A percentile compares a stretch with the other conserved stretches of the same genome.
Conservation (phyloP, 2,888 invertebrate species). For the Tenthredo scrophulariae region DNA sequence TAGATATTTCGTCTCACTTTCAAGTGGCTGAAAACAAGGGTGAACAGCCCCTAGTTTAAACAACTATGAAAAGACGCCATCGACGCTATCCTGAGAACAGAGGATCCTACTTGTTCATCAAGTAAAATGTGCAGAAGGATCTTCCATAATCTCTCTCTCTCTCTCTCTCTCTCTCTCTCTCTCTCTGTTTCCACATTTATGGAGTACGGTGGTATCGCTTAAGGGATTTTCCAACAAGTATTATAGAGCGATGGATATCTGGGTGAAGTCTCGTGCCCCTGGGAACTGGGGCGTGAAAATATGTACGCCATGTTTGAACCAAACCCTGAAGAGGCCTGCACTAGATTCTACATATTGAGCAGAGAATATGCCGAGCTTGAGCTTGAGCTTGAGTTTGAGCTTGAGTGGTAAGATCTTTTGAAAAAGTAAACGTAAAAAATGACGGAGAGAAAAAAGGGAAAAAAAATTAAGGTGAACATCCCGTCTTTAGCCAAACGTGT, state of each 20-base stretch:
- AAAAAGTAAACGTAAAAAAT: not conserved
- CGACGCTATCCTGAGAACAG: not conserved
- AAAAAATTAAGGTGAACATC: constrained; percentile 26
- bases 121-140: not conserved
- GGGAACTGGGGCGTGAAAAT: constrained; percentile 70
- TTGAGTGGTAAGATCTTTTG: not conserved
- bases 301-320: constrained; percentile 59
- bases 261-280: constrained; percentile 10
- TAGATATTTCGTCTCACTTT: not conserved
- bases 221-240: constrained; percentile 13
- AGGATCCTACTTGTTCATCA: not conserved
- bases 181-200: not conserved
- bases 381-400: not conserved
- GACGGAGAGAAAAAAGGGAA: not conserved
- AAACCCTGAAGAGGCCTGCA: constrained; percentile 20
- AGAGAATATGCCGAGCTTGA: constrained; percentile 13
- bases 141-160: not conserved
- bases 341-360: constrained; percentile 11
- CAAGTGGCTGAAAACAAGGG: not conserved
- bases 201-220: not conserved
- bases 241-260: constrained; percentile 15
- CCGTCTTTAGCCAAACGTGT: constrained; percentile 40
- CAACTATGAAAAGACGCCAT: not conserved
- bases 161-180: not conserved
- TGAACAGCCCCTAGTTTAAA: not conserved